Evolutionary conservation across 37 sponge, comb jelly and placozoan genomes (phyloP), one percentile per base, ranked within the genome.

Genomic region (Axinella damicornis): DNA sequence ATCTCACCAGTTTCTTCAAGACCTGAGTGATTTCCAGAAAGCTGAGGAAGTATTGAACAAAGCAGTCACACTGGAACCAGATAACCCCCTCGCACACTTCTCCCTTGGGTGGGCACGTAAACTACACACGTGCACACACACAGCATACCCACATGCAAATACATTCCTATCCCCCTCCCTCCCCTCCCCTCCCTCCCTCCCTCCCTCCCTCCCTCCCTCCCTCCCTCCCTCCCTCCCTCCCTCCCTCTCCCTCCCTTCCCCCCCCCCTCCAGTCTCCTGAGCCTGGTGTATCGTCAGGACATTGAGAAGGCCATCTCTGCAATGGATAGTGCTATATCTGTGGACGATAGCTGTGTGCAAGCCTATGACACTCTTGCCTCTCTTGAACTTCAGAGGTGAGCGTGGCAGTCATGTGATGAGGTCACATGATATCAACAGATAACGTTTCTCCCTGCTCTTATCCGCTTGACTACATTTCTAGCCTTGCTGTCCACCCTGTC

Each of bases 341-440:
- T 71, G 63, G 93, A 92, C 76, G 54, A 60, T 70, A 78, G 65
- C 72, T 92, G 89, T 74, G 79, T 83, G 17, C 93, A 87, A 71
- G 93, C 80, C 32, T 92, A 88, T 55, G 85, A 92, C 53, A 83
- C 89, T 18, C 59, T 88, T 39, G 93, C 93, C 12, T 80, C 93
- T 12, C 24, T 92, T n/a, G 93, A 92, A 59, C 79, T 92, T 80
- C 93, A 92, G 66, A 88, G 72, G 93, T 92, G 60, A 64, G 81
- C 74, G 56, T 46, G 46, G 46, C 46, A 46, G 46, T 46, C 46
- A 46, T 46, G 46, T 46, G 46, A 46, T 46, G 46, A 46, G 6
- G 9, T 46, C 46, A 46, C 46, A 46, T 46, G 46, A 9, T 4
- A 12, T 46, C 46, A 46, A 46, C 9, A 46, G 46, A 46, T 46